Base-by-base conservation (phyloP, 2,888 invertebrate species). In the Drosophila kambysellisi region DNA sequence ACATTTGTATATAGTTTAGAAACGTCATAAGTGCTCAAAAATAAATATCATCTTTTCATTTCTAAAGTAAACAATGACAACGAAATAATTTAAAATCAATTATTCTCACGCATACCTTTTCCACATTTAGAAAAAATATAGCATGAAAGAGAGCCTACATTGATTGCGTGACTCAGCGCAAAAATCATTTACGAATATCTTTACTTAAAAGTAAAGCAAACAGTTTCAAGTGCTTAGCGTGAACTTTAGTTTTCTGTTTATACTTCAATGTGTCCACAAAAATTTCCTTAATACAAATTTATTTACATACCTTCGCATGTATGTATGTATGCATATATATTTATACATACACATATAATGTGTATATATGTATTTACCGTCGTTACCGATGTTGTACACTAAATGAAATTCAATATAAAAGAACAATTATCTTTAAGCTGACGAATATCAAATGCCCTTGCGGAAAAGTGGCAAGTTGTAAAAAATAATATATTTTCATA, bases 41-140 rank as follows among this genome's bases (percentile, higher is more conserved):
- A 72, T 69, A 72, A 76, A 84, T 81, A 88, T 87, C 85, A 86
- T 85, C 74, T 84, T 84, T 78, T 78, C 79, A 89, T 88, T 89
- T 84, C 70, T 88, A 63, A 78, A 82, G 74, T 70, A 89, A 87
- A 87, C 86, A 87, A 88, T 87, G 86, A 87, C 86, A 82, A 59
- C 69, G 73, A 81, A 77, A 88, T 85, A 82, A 88, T 88, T 74
- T 72, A 71, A 84, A 88, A 88, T 89, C 85, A 88, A 84, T 86
- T 85, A 83, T 89, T 87, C 87, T 76, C 68, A 78, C 78, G 75
- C 78, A 82, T 69, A 70, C 78, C 89, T 83, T 78, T 79, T 83
- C 66, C 60, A 62, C 71, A 67, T 82, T 74, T 53, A 79, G 65
- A 74, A 71, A 46, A 82, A 74, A 81, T 71, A 79, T 65, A 54